Conservation (phyloP, 92 coral and sea anemone species). For the Porites cylindrica region DNA sequence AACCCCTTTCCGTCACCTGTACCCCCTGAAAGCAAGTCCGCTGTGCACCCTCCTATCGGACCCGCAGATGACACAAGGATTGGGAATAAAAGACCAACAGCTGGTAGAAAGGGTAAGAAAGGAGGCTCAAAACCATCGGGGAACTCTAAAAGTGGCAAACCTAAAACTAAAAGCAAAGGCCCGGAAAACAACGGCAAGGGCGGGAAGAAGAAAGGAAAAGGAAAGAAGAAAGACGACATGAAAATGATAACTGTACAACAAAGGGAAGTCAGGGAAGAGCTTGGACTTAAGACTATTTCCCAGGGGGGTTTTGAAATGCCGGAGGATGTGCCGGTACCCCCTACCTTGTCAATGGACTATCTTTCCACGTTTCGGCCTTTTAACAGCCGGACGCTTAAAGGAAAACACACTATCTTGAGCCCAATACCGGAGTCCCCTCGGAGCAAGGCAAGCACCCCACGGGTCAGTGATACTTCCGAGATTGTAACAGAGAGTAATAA, state of each 20-base stretch:
- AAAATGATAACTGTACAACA: slow-evolving; percentile 87
- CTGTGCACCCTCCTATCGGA: slow-evolving; percentile 77
- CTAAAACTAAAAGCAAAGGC: slow-evolving; percentile 15
- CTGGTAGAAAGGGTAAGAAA: slow-evolving; percentile 50
- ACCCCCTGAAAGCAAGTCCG: slow-evolving; percentile 71
- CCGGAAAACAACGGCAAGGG: slow-evolving; percentile 23
- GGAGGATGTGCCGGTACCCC: slow-evolving; percentile 72
- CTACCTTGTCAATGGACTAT: slow-evolving; percentile 61
- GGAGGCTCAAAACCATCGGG: slow-evolving; percentile 16
- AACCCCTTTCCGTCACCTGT: slow-evolving; percentile 95
- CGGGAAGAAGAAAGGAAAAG: slow-evolving; percentile 62
- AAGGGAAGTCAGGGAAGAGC: slow-evolving; percentile 50
- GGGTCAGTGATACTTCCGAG: background rate
- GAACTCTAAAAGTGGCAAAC: slow-evolving; percentile 7
- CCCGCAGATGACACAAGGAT: slow-evolving; percentile 14
- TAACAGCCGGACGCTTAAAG: slow-evolving; percentile 56
- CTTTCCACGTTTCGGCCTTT: slow-evolving; percentile 51
- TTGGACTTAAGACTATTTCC: slow-evolving; percentile 31
- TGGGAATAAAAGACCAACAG: slow-evolving; percentile 1
- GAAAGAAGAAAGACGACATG: slow-evolving; percentile 47
- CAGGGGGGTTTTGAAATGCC: slow-evolving; percentile 48
- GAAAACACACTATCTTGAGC: slow-evolving; percentile 68
- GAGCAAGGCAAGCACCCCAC: slow-evolving; percentile 18
- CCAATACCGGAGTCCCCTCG: slow-evolving; percentile 95
- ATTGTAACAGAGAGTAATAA: background rate